A percentile compares a stretch with the other conserved stretches of the same genome.
phyloP scores from a whole-genome alignment of 2,797 vertebrate species.

The Acanthiza pusilla region DNA sequence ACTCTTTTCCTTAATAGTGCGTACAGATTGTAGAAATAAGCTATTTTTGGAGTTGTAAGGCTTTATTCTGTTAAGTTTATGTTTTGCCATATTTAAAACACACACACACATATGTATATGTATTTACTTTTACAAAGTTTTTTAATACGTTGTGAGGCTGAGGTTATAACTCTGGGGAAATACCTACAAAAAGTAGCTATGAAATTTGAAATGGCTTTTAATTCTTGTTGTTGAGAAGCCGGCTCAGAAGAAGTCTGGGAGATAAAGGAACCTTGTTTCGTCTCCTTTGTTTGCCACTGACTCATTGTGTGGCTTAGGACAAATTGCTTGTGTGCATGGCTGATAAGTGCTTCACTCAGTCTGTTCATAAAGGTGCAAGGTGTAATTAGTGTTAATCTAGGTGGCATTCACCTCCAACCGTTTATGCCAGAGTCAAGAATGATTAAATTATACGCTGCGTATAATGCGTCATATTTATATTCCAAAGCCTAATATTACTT shows the following conservation, averaged over 20 bases:
- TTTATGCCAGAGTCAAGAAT: neutral
- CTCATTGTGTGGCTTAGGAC: conserved; percentile 8
- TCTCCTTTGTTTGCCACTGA: conserved; percentile 37
- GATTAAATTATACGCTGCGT: neutral
- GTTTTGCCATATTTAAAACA: neutral
- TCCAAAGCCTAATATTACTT: neutral
- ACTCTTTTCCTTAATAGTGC: neutral
- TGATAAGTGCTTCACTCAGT: conserved; percentile 1
- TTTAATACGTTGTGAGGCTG: neutral
- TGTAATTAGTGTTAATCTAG: conserved; percentile 6
- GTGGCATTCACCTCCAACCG: neutral
- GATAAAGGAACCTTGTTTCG: conserved; percentile 9
- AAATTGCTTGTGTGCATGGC: conserved; percentile 14
- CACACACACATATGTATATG: neutral
- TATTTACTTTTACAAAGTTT: neutral
- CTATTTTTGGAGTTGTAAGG: neutral
- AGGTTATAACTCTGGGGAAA: neutral
- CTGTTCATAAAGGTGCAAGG: neutral
- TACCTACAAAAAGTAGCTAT: neutral
- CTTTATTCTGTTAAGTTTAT: neutral
- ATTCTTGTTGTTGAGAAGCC: neutral
- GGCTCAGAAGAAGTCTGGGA: neutral
- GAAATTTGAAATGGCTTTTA: neutral
- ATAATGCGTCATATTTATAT: neutral
- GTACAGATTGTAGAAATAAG: neutral